phyloP scores from a whole-genome alignment of 2,888 invertebrate genomes.

The Apodemia duryi region DNA sequence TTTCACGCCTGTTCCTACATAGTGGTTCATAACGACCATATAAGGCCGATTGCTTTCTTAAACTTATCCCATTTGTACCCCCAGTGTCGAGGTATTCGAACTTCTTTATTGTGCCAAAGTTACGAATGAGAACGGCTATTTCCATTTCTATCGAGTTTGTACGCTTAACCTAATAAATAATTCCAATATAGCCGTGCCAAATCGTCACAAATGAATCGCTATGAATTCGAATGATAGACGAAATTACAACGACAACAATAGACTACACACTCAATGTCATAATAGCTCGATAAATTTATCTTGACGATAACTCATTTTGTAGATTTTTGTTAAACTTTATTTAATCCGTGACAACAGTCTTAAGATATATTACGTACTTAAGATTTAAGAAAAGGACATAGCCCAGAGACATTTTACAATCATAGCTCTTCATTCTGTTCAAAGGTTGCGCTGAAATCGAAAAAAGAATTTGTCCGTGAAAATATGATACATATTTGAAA shows the following conservation, averaged over 20 bases:
- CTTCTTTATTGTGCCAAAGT: slow-evolving; percentile 72
- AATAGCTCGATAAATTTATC: slow-evolving; percentile 14
- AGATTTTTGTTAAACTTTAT: slow-evolving; percentile 2
- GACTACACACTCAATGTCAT: slow-evolving; percentile 16
- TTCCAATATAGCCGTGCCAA: slow-evolving; percentile 37
- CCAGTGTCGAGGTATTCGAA: slow-evolving; percentile 63
- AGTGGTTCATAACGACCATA: slow-evolving; percentile 74
- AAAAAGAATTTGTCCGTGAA: too few species aligned
- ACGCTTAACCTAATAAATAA: slow-evolving; percentile 57
- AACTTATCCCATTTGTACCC: slow-evolving; percentile 74
- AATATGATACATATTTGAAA: too few species aligned
- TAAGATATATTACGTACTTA: background rate
- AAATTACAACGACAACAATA: slow-evolving; percentile 3
- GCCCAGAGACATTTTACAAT: too few species aligned
- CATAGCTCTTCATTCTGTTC: too few species aligned
- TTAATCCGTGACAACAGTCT: background rate
- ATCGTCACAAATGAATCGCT: slow-evolving; percentile 38
- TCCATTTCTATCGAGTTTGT: slow-evolving; percentile 67
- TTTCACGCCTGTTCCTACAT: slow-evolving; percentile 63
- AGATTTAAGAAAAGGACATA: too few species aligned
- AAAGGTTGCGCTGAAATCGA: too few species aligned
- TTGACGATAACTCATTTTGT: background rate
- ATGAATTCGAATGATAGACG: slow-evolving; percentile 20
- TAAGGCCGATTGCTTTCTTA: slow-evolving; percentile 77
- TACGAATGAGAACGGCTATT: slow-evolving; percentile 63